Percentiles rank a stretch among this genome's conserved stretches.
Conservation (phyloP, 2,888 invertebrate genomes). For the Muscina levida region DNA sequence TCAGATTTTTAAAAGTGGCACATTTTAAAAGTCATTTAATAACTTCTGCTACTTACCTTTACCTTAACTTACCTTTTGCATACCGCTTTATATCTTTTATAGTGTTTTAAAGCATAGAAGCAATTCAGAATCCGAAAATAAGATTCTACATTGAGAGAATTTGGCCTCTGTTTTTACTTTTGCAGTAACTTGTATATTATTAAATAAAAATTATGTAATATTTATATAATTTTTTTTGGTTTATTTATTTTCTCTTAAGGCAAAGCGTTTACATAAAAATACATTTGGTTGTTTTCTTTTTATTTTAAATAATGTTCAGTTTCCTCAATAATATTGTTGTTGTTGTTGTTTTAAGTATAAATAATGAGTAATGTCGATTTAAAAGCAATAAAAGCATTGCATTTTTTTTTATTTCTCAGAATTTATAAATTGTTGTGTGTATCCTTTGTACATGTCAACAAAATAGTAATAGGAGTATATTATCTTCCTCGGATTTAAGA, state of each 20-base stretch:
- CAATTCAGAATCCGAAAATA: too few species aligned
- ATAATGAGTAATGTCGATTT: conserved; percentile 64
- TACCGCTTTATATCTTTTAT: too few species aligned
- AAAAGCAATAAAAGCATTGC: conserved; percentile 73
- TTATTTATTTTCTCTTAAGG: conserved; percentile 74
- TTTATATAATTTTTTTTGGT: conserved; percentile 41
- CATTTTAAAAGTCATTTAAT: too few species aligned
- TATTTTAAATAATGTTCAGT: conserved; percentile 59
- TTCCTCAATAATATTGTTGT: conserved; percentile 48
- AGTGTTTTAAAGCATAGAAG: too few species aligned
- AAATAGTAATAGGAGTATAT: conserved; percentile 19
- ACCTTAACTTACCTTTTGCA: too few species aligned
- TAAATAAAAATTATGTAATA: conserved; percentile 56
- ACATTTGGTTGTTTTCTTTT: conserved; percentile 68
- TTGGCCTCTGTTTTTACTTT: too few species aligned
- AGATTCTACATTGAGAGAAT: too few species aligned
- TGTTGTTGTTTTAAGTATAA: conserved; percentile 67
- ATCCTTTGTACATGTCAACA: conserved; percentile 24
- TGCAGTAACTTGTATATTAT: conserved; percentile 58
- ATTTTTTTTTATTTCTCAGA: conserved; percentile 37
- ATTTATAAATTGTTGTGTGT: conserved; percentile 18
- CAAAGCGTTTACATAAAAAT: conserved; percentile 79
- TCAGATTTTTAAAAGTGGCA: too few species aligned
- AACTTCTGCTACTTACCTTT: too few species aligned
- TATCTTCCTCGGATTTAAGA: too few species aligned